phyloP scores from a whole-genome alignment of 2,888 invertebrate genomes.

The Ceratothoa steindachneri region DNA sequence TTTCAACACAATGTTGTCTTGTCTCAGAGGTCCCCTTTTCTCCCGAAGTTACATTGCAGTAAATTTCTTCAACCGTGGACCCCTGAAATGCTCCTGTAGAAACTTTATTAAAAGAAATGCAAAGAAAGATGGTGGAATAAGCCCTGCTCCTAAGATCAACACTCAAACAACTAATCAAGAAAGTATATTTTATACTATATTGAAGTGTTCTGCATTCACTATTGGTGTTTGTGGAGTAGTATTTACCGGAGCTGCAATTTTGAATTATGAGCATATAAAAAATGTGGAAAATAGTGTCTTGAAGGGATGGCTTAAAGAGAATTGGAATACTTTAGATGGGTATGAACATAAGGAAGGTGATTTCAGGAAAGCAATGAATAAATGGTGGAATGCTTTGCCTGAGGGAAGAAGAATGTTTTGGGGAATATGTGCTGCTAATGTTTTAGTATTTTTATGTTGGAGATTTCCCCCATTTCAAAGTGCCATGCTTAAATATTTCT shows the following conservation, averaged over 20 bases:
- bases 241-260: conserved; percentile 34
- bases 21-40: not conserved
- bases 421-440: conserved; percentile 73
- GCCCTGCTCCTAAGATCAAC: not conserved
- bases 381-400: conserved; percentile 69
- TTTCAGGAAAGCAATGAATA: conserved; percentile 54
- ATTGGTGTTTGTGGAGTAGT: conserved; percentile 33
- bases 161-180: not conserved
- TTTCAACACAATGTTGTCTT: no score
- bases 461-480: conserved; percentile 66
- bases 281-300: conserved; percentile 10
- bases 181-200: not conserved
- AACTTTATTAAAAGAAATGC: not conserved
- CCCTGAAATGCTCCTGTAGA: not conserved
- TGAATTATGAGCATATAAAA: conserved; percentile 37
- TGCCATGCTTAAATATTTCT: conserved; percentile 78
- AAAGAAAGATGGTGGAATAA: not conserved
- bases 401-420: conserved; percentile 74
- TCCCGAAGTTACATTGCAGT: not conserved
- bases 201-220: conserved; percentile 33
- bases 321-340: conserved; percentile 33
- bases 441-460: conserved; percentile 78
- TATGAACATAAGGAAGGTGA: conserved; percentile 43
- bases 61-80: not conserved
- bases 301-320: conserved; percentile 23